Conservation (phyloP, 1,140 invertebrate genomes). For the Bombus vancouverensis region DNA sequence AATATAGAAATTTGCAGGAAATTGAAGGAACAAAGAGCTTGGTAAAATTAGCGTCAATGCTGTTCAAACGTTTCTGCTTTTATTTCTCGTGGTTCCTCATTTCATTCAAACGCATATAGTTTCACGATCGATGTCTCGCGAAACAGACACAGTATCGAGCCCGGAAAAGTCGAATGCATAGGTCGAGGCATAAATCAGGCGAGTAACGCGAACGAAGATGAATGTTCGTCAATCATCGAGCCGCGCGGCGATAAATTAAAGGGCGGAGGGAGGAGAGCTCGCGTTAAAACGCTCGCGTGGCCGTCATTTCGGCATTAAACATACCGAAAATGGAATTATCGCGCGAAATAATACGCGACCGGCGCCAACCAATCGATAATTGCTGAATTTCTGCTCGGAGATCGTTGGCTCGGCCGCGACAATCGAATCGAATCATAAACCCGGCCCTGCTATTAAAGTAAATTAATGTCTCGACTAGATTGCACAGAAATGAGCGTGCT, state of each 20-base stretch:
- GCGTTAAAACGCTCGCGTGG: constrained; percentile 12
- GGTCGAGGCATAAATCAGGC: not conserved
- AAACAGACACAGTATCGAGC: too few relatives aligned
- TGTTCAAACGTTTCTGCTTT: too few relatives aligned
- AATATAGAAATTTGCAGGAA: too few relatives aligned
- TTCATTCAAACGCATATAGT: too few relatives aligned
- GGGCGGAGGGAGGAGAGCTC: not conserved
- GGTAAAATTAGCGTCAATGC: too few relatives aligned
- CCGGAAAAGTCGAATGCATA: not conserved
- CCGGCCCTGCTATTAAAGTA: constrained; percentile 24
- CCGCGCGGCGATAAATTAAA: constrained; percentile 5
- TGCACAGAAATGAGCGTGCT: constrained; percentile 7
- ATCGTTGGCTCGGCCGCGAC: not conserved
- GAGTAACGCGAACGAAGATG: constrained; percentile 3
- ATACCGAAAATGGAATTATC: constrained; percentile 26
- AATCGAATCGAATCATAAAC: constrained; percentile 39
- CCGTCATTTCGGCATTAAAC: constrained; percentile 3
- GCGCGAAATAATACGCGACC: constrained; percentile 19
- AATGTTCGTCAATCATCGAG: constrained; percentile 35
- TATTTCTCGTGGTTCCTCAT: too few relatives aligned
- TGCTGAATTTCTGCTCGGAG: not conserved
- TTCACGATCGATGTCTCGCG: too few relatives aligned
- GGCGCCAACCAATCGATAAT: not conserved
- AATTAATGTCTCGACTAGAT: constrained; percentile 32
- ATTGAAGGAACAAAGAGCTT: too few relatives aligned